These are phyloP conservation scores for Gallirallus australis DNA, from an alignment of 2,797 vertebrate genomes.

Conservation along the genomic window DNA sequence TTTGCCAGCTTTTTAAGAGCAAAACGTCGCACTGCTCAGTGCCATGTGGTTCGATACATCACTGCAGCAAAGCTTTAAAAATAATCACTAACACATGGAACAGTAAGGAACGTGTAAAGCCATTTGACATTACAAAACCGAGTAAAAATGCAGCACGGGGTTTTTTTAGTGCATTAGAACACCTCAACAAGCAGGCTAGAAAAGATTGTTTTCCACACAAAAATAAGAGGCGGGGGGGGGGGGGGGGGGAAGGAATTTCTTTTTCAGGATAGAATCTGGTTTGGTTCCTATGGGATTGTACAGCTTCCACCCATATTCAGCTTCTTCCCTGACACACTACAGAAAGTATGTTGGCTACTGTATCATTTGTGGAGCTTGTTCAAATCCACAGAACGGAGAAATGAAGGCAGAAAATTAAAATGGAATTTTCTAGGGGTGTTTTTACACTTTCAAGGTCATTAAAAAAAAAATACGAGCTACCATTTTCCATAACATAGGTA, in stretches of 20 bases:
- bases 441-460: neutral
- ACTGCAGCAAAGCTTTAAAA: conserved; percentile 1
- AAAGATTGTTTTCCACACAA: neutral
- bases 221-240: fast-evolving
- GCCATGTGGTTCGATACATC: neutral
- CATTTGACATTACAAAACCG: neutral
- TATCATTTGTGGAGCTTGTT: neutral
- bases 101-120: neutral
- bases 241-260: too few species aligned
- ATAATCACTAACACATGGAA: conserved; percentile 26
- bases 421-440: neutral
- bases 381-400: neutral
- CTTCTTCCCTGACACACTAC: conserved; percentile 2
- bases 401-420: neutral
- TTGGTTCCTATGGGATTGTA: neutral
- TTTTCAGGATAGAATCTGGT: neutral
- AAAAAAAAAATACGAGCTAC: neutral
- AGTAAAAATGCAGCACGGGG: neutral
- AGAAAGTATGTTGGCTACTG: conserved; percentile 2
- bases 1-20: neutral
- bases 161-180: neutral
- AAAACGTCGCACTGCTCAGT: neutral
- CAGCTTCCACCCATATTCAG: neutral
- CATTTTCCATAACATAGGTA: neutral
- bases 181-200: neutral